phyloP scores from a whole-genome alignment of 1,140 invertebrate genomes.

The Copidosoma floridanum region DNA sequence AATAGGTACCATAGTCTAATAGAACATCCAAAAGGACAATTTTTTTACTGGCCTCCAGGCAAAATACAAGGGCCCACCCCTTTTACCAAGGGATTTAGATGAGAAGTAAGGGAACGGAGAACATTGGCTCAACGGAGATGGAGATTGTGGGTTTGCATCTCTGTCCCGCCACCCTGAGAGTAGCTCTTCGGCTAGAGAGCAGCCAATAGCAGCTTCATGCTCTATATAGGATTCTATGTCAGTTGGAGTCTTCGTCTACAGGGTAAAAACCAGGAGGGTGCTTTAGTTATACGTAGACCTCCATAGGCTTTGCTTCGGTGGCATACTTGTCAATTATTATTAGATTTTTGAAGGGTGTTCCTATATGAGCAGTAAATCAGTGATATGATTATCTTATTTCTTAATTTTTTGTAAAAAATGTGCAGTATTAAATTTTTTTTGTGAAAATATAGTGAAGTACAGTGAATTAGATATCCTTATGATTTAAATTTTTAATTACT shows the following conservation, averaged over 20 bases:
- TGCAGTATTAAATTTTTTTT: too few relatives aligned
- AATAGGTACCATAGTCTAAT: too few relatives aligned
- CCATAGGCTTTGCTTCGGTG: constrained; percentile 4
- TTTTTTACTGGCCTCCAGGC: constrained; percentile 22
- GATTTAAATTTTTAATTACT: too few relatives aligned
- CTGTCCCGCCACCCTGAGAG: constrained; percentile 36
- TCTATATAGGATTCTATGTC: constrained; percentile 25
- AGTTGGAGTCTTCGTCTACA: constrained; percentile 20
- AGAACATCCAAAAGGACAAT: constrained; percentile 25
- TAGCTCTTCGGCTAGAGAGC: constrained; percentile 30
- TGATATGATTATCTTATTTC: background rate
- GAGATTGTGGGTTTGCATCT: constrained; percentile 28
- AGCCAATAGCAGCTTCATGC: constrained; percentile 27
- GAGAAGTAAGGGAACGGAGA: constrained; percentile 33
- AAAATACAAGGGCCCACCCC: constrained; percentile 31
- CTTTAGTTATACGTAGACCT: constrained; percentile 34
- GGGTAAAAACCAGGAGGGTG: too few relatives aligned
- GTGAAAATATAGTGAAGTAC: too few relatives aligned
- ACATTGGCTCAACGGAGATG: constrained; percentile 28
- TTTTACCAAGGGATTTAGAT: constrained; percentile 33
- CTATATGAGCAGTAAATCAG: background rate
- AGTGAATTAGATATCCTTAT: too few relatives aligned
- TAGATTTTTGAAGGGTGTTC: background rate
- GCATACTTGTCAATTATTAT: background rate
- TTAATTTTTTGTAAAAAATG: too few relatives aligned